These are phyloP conservation scores for Dinocampus coccinellae DNA, from an alignment of 2,888 invertebrate species.

Conservation along the genomic window DNA sequence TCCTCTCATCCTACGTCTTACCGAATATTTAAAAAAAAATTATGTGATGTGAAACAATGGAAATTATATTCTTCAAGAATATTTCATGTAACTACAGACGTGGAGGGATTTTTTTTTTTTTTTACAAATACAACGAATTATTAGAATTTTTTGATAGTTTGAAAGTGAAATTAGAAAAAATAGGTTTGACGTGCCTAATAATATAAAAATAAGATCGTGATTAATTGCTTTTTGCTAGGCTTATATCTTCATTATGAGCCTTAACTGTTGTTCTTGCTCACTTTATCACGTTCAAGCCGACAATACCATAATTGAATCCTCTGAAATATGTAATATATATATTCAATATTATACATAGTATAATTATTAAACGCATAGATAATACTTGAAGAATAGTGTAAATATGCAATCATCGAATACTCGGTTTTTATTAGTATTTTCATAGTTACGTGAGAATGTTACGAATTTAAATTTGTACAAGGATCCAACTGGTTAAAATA, in stretches of 20 bases:
- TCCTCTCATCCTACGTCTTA: background rate
- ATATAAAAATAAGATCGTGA: background rate
- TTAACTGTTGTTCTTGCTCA: conserved; percentile 21
- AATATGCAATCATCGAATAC: conserved; percentile 31
- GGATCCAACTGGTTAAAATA: background rate
- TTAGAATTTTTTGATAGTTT: conserved; percentile 3
- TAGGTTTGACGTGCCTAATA: conserved; percentile 30
- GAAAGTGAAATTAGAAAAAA: conserved; percentile 8
- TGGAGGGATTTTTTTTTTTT: background rate
- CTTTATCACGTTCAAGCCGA: conserved; percentile 32
- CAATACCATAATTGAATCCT: conserved; percentile 23
- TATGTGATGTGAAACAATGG: background rate
- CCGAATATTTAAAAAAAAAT: background rate
- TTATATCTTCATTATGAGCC: background rate
- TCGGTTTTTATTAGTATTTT: background rate
- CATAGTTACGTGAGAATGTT: background rate
- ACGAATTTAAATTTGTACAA: conserved; percentile 7
- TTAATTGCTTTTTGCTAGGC: background rate
- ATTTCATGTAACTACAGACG: too few relatives aligned
- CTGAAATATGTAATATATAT: conserved; percentile 28
- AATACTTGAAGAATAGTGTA: conserved; percentile 28
- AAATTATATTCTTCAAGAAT: too few relatives aligned
- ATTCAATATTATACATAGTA: conserved; percentile 27
- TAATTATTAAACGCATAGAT: background rate
- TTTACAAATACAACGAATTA: conserved; percentile 29